Evolutionary conservation across 1,140 invertebrate species (phyloP).

Genomic region (Pygmarrhopalites habei): DNA sequence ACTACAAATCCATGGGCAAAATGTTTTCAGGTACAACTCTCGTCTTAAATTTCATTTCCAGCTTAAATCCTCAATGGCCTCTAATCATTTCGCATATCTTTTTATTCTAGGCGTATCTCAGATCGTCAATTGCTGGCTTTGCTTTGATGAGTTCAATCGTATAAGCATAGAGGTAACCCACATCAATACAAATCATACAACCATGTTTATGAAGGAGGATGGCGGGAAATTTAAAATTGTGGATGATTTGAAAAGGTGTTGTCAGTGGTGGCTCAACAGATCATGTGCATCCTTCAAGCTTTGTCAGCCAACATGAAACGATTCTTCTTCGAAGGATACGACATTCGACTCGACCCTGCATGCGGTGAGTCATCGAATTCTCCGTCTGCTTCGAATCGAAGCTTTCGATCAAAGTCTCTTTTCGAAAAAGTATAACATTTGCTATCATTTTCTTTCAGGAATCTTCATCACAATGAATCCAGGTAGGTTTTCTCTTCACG

Average conservation of each 20-base stretch:
- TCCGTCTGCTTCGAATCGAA: too few species aligned
- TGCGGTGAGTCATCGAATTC: too few species aligned
- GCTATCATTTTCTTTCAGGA: too few species aligned
- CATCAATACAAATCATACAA: too few species aligned
- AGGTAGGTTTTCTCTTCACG: too few species aligned
- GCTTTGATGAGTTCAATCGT: constrained; percentile 84
- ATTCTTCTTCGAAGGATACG: constrained; percentile 72
- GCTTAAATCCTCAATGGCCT: too few species aligned
- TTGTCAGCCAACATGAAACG: constrained; percentile 55
- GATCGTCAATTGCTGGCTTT: constrained; percentile 55
- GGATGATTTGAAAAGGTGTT: too few species aligned
- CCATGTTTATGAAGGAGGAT: too few species aligned
- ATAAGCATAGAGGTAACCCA: constrained; percentile 73
- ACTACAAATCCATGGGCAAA: constrained; percentile 74
- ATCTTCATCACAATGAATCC: constrained; percentile 78
- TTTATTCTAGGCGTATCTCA: constrained; percentile 50
- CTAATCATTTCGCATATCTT: background rate
- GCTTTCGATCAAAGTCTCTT: too few species aligned
- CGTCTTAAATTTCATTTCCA: too few species aligned
- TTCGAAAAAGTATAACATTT: too few species aligned
- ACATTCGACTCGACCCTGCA: constrained; percentile 63
- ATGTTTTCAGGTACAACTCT: constrained; percentile 59
- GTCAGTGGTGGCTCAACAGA: constrained; percentile 78
- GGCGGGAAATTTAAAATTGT: too few species aligned
- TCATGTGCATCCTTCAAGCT: constrained; percentile 63